Conservation (phyloP, 2,888 invertebrate genomes). For the Dimorphilus gyrociliatus region DNA sequence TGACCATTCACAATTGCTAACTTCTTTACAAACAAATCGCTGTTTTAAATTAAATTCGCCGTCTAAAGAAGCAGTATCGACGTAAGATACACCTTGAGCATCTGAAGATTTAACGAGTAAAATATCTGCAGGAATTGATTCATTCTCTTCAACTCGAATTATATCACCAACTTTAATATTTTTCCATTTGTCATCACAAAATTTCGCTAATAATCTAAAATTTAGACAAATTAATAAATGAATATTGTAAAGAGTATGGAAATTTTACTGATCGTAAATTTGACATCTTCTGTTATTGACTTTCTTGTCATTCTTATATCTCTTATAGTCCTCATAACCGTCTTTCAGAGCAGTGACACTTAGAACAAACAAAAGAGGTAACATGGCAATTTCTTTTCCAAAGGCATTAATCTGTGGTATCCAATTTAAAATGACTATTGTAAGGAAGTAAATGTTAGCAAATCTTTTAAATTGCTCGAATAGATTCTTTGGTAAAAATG, state of each 20-base stretch:
- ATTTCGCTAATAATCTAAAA: too few relatives aligned
- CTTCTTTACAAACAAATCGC: slow-evolving; percentile 62
- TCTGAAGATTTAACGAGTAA: slow-evolving; percentile 72
- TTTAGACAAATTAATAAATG: too few relatives aligned
- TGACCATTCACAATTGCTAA: too few relatives aligned
- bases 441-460: slow-evolving; percentile 92
- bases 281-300: slow-evolving; percentile 83
- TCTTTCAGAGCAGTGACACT: slow-evolving; percentile 86
- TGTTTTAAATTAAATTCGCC: slow-evolving; percentile 91
- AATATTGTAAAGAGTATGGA: background rate
- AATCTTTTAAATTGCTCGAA: slow-evolving; percentile 93
- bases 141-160: slow-evolving; percentile 86
- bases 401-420: slow-evolving; percentile 69
- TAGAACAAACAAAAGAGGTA: slow-evolving; percentile 81
- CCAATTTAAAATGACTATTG: slow-evolving; percentile 89
- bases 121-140: slow-evolving; percentile 87
- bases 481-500: slow-evolving; percentile 85
- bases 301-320: slow-evolving; percentile 74
- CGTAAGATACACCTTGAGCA: slow-evolving; percentile 69
- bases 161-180: slow-evolving; percentile 81
- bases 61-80: slow-evolving; percentile 89
- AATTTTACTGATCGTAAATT: too few relatives aligned
- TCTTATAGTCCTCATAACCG: slow-evolving; percentile 74
- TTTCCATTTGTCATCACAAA: slow-evolving; percentile 76
- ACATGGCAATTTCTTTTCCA: slow-evolving; percentile 85